phyloP scores from a whole-genome alignment of 1,140 invertebrate genomes.

The Lucilia cuprina region DNA sequence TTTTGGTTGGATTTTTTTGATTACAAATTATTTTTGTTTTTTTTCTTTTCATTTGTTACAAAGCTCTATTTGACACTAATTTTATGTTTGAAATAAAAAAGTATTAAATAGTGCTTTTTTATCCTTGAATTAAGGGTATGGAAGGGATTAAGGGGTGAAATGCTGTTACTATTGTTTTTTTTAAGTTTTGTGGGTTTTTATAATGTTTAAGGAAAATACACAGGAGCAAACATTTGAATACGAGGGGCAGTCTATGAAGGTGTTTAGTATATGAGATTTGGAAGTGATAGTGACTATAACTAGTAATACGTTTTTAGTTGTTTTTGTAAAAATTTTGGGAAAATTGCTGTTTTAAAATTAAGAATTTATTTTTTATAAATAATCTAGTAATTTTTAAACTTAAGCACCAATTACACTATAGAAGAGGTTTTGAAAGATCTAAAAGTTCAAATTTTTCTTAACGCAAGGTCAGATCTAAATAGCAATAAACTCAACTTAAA shows the following conservation, averaged over 20 bases:
- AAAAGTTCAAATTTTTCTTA: too few species aligned
- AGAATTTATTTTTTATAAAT: too few species aligned
- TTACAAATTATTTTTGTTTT: not conserved
- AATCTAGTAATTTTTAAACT: too few species aligned
- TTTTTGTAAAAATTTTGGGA: too few species aligned
- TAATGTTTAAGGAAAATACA: not conserved
- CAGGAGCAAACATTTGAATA: not conserved
- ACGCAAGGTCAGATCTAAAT: too few species aligned
- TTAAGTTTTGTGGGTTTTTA: not conserved
- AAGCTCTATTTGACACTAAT: constrained; percentile 2
- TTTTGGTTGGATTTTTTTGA: not conserved
- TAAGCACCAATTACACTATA: too few species aligned
- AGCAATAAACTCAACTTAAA: too few species aligned
- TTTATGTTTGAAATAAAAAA: constrained; percentile 14
- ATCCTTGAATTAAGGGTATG: constrained; percentile 7
- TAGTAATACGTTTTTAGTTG: too few species aligned
- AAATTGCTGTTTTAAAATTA: too few species aligned
- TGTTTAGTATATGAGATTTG: not conserved
- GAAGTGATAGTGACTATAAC: too few species aligned
- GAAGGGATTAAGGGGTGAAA: constrained; percentile 5
- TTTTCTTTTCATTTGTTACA: not conserved
- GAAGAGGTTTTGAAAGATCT: too few species aligned
- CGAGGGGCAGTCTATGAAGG: not conserved
- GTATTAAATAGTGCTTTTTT: constrained; percentile 4
- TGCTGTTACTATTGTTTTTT: not conserved